These are phyloP conservation scores for Oscheius sp. DNA, from an alignment of 2,888 invertebrate species.

Conservation along the genomic window DNA sequence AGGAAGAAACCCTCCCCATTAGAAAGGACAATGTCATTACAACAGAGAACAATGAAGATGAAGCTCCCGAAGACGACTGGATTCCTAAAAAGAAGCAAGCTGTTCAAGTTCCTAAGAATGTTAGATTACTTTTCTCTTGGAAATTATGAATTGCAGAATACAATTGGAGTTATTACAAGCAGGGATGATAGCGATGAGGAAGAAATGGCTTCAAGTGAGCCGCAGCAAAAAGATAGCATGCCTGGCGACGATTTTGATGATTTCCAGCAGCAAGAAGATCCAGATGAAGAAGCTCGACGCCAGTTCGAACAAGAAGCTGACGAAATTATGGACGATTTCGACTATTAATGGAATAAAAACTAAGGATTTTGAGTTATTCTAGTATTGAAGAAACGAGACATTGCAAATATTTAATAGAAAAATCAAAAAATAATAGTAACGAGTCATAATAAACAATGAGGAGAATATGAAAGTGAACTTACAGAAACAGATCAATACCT, in stretches of 20 bases:
- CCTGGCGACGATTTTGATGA: not conserved
- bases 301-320: slow-evolving; percentile 34
- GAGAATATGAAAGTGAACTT: not conserved
- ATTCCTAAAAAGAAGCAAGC: not conserved
- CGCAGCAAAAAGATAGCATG: not conserved
- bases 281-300: slow-evolving; percentile 30
- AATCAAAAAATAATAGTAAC: not conserved
- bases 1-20: slow-evolving; percentile 25
- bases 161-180: slow-evolving; percentile 21
- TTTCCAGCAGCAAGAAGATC: not conserved
- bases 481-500: not conserved
- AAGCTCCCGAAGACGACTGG: not conserved
- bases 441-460: not conserved
- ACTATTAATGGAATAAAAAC: slow-evolving; percentile 1
- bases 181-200: slow-evolving; percentile 21
- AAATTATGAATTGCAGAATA: not conserved
- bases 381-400: not conserved
- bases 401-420: not conserved
- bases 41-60: slow-evolving; percentile 28
- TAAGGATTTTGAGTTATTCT: not conserved
- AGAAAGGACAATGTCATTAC: slow-evolving; percentile 23
- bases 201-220: slow-evolving; percentile 1
- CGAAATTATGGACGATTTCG: slow-evolving; percentile 42
- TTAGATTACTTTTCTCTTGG: not conserved
- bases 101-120: not conserved